Evolutionary conservation across 1,140 invertebrate species (phyloP), one percentile per base, ranked within the genome.

Genomic region (Agrypnia vestita): DNA sequence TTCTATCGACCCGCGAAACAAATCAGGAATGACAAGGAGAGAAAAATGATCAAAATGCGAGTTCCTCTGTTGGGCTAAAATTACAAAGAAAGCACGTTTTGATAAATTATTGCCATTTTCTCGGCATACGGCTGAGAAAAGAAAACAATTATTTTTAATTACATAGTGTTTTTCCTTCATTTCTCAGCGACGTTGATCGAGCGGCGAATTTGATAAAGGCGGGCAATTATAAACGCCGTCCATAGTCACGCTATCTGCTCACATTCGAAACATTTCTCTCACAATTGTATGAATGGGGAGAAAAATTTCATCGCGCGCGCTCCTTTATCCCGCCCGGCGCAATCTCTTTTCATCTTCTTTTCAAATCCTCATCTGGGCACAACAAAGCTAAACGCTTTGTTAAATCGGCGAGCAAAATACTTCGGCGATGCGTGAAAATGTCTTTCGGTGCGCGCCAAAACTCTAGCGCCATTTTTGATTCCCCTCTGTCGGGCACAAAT

Each of bases 371-470:
- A 59, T 64, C 78, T 72, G 43, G 44, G 53, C 53, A 19, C 67
- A 79, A 74, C 69, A 73, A 61, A 62, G 69, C 69, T 73, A 73
- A 73, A 56, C 75, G 75, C 61, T 78, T 76, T 79, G 77, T 82
- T 79, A 79, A 82, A 82, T 82, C 81, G 78, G 44, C 81, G 51
- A 55, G 46, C 59, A 76, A 77, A 76, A 80, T 82, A 77, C 71
- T 51, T 69, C 73, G 77, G 17, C 53, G 81, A 80, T 76, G 81
- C 81, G 81, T 82, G 81, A 82, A 82, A 82, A 80, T 80, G 77
- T 79, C 78, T 78, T 80, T 77, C 17, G 55, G 71, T 35, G 25
- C 25, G 25, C 71, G 47, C n/a, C 64, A 46, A 67, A 67, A 76
- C 76, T 59, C 75, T 72, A 78, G 67, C 76, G 71, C 75, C 80